Percentiles rank a stretch among this genome's conserved stretches.
phyloP scores from a whole-genome alignment of 2,113 vertebrate species.

The Heliornis fulica region DNA sequence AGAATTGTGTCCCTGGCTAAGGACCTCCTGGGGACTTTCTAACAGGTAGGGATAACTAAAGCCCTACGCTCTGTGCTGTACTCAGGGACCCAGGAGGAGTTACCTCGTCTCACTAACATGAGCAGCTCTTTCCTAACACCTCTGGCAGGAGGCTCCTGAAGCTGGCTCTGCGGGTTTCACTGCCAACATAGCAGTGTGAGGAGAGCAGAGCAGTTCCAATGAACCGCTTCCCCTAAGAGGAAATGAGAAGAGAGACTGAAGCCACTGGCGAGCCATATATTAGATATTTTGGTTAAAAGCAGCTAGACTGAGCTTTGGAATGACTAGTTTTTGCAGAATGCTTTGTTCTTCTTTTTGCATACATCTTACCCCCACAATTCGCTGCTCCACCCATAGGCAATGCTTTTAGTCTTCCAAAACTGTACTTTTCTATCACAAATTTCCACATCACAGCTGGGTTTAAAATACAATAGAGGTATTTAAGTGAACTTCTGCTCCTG shows the following conservation, averaged over 20 bases:
- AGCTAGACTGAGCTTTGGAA: constrained; percentile 18
- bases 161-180: neutral
- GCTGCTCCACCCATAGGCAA: neutral
- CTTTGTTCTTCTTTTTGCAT: neutral
- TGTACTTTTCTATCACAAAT: neutral
- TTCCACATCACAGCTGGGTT: neutral
- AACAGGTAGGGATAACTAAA: neutral
- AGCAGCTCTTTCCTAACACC: constrained; percentile 20
- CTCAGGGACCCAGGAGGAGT: neutral
- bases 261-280: constrained; percentile 25
- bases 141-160: constrained; percentile 23
- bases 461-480: neutral
- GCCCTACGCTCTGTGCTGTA: neutral
- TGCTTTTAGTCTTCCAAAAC: neutral
- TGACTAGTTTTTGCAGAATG: neutral
- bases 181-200: constrained; percentile 1
- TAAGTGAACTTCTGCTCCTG: neutral
- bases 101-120: neutral
- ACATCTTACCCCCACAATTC: neutral
- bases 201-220: constrained; percentile 26
- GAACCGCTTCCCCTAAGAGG: neutral
- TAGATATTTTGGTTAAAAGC: constrained; percentile 10
- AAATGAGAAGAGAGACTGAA: constrained; percentile 45
- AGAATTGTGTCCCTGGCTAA: neutral
- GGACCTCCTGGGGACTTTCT: neutral